Conservation (phyloP, 64 coral and sea anemone genomes). For the Astreopora myriophthalma region DNA sequence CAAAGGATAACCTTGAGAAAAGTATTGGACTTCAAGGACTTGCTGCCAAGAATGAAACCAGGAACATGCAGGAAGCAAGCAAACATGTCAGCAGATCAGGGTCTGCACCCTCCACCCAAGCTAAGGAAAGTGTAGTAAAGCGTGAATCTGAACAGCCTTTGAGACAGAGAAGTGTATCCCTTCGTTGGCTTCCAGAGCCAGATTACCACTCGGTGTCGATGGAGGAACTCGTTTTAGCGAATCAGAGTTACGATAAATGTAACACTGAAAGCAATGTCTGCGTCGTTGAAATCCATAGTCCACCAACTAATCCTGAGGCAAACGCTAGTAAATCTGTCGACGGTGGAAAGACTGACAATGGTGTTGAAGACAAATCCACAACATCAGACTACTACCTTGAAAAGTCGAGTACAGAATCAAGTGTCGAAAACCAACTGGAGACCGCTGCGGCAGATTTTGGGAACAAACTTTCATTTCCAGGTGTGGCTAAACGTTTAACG, state of each 20-base stretch:
- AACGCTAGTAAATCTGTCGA: background rate
- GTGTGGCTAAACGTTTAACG: background rate
- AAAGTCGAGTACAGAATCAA: background rate
- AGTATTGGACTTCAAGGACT: background rate
- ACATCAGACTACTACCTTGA: background rate
- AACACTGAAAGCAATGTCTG: background rate
- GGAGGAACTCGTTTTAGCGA: background rate
- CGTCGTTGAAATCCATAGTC: background rate
- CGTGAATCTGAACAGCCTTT: background rate
- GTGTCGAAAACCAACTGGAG: background rate
- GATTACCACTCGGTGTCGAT: conserved; percentile 23
- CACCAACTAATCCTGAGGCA: background rate
- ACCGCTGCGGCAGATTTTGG: background rate
- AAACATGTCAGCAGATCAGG: background rate
- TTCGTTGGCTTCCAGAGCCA: conserved; percentile 35
- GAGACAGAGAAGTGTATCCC: background rate
- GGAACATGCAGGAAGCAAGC: background rate
- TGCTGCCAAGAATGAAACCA: background rate
- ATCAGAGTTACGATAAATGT: background rate
- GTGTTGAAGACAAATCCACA: background rate
- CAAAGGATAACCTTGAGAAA: background rate
- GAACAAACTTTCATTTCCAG: background rate
- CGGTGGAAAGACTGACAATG: background rate
- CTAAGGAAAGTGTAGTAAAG: conserved; percentile 6
- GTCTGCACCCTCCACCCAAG: conserved; percentile 20